Percentiles rank a stretch among this genome's conserved stretches.
phyloP scores from a whole-genome alignment of 92 coral and sea anemone species.

The Siderastrea siderea region DNA sequence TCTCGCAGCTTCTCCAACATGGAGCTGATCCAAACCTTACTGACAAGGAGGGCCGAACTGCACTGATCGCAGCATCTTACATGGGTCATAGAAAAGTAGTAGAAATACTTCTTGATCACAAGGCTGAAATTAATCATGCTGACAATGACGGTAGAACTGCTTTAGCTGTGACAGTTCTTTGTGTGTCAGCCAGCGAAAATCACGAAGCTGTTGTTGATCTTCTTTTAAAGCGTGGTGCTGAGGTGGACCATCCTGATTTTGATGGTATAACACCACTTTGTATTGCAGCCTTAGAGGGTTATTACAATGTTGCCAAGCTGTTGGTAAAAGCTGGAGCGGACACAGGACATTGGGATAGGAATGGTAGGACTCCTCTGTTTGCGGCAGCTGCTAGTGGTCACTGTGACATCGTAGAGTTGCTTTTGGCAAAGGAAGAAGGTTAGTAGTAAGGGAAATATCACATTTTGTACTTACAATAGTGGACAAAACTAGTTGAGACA shows the following conservation, averaged over 20 bases:
- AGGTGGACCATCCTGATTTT: constrained; percentile 93
- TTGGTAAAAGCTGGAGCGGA: constrained; percentile 89
- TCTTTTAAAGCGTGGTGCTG: constrained; percentile 81
- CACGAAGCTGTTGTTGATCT: constrained; percentile 88
- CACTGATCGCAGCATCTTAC: constrained; percentile 96
- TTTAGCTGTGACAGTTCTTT: constrained; percentile 91
- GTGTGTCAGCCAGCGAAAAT: constrained; percentile 82
- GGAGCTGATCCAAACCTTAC: constrained; percentile 93
- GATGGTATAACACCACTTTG: constrained; percentile 97
- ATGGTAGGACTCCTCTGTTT: constrained; percentile 97
- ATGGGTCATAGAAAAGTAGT: constrained; percentile 95
- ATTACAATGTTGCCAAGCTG: constrained; percentile 81
- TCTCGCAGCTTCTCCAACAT: constrained; percentile 87
- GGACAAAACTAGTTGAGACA: too few species aligned
- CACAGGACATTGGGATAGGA: constrained; percentile 97
- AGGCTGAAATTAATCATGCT: constrained; percentile 92
- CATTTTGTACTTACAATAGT: too few species aligned
- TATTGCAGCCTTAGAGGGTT: constrained; percentile 95
- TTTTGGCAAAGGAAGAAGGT: constrained; percentile 86
- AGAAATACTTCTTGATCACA: constrained; percentile 85
- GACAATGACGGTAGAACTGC: constrained; percentile 99
- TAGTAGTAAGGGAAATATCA: neutral
- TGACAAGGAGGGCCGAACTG: constrained; percentile 97
- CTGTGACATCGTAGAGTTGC: constrained; percentile 79
- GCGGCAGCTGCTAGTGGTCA: constrained; percentile 99